A percentile compares a stretch with the other conserved stretches of the same genome.
These are phyloP conservation scores for Microtus pennsylvanicus DNA, from an alignment of 2,113 vertebrate species.

Conservation along the genomic window DNA sequence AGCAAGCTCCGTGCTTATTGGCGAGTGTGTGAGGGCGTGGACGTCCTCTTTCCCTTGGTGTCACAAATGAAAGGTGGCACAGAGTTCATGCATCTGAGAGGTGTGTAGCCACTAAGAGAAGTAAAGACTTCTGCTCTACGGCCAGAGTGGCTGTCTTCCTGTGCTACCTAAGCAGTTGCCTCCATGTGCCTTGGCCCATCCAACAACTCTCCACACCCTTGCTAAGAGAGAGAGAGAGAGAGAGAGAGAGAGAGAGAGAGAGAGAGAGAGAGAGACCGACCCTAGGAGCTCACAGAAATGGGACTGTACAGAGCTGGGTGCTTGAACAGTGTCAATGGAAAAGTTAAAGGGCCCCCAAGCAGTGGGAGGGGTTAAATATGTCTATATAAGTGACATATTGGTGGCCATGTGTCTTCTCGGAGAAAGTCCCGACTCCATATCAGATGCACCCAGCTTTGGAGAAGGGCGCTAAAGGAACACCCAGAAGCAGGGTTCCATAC, in stretches of 20 bases:
- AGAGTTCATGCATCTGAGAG: not conserved
- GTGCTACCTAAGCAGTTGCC: not conserved
- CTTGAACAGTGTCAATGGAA: too few species aligned
- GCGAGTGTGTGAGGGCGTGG: not conserved
- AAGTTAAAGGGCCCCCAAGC: too few species aligned
- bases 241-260: too few species aligned
- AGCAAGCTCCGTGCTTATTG: not conserved
- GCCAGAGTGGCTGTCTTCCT: not conserved
- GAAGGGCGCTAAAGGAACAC: too few species aligned
- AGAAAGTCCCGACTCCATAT: too few species aligned
- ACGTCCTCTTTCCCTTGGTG: not conserved
- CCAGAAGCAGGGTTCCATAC: too few species aligned
- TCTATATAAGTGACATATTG: too few species aligned
- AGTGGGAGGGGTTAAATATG: too few species aligned
- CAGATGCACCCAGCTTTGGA: too few species aligned
- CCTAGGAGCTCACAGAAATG: not conserved
- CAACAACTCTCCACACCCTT: not conserved
- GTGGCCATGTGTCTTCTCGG: too few species aligned
- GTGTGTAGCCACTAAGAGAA: not conserved
- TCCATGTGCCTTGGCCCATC: not conserved
- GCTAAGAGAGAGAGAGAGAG: too few species aligned
- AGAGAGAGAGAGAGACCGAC: not conserved
- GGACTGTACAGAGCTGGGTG: not conserved
- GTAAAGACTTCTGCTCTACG: not conserved
- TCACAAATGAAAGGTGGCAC: not conserved